A percentile compares a stretch with the other conserved stretches of the same genome.
phyloP scores from a whole-genome alignment of 2,888 invertebrate genomes.

The Zygogramma bicolorata region DNA sequence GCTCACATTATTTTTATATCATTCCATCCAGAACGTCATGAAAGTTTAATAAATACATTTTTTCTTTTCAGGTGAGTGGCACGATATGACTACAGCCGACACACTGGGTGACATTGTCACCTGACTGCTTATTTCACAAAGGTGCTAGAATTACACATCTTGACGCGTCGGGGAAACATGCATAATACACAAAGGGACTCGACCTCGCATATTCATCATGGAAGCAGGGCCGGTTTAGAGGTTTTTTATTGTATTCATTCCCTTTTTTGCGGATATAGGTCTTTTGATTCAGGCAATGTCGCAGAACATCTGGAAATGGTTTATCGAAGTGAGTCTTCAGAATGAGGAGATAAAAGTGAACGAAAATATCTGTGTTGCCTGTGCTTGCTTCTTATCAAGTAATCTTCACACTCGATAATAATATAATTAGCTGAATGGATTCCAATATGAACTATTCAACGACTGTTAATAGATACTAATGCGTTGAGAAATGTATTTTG shows the following conservation, averaged over 20 bases:
- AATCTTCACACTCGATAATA: no score
- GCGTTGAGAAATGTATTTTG: no score
- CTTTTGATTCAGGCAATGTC: background rate
- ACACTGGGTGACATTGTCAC: slow-evolving; percentile 18
- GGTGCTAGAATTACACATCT: slow-evolving; percentile 38
- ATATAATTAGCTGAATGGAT: no score
- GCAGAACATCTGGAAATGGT: background rate
- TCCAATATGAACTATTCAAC: no score
- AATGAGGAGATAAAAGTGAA: no score
- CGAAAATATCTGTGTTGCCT: no score
- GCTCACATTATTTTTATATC: no score
- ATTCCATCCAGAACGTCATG: no score
- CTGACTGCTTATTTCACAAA: slow-evolving; percentile 34
- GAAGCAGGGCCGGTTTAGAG: background rate
- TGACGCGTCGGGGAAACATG: slow-evolving; percentile 22
- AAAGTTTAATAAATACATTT: background rate
- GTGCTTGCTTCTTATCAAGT: no score
- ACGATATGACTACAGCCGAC: background rate
- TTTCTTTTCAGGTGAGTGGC: slow-evolving; percentile 2
- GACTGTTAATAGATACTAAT: no score
- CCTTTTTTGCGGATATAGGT: background rate
- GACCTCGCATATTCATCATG: slow-evolving; percentile 7
- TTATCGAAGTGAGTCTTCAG: background rate
- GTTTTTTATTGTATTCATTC: background rate
- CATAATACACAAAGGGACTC: slow-evolving; percentile 11